These are phyloP conservation scores for Panthera leo DNA, from an alignment of 2,113 vertebrate species.

Conservation along the genomic window DNA sequence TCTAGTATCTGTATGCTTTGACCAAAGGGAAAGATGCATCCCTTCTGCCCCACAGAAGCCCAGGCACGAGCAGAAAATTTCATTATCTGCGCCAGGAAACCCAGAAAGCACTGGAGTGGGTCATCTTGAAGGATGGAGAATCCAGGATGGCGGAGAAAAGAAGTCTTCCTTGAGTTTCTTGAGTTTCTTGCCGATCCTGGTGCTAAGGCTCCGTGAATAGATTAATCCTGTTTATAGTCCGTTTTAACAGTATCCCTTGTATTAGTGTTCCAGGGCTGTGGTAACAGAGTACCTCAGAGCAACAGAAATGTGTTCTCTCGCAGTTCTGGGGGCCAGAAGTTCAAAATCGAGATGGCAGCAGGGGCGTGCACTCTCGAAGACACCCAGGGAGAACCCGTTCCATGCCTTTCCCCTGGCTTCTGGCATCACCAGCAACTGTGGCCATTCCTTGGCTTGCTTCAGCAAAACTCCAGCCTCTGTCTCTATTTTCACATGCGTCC, in stretches of 20 bases:
- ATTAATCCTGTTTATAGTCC: neutral
- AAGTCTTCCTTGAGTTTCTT: neutral
- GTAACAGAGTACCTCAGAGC: neutral
- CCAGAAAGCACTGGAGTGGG: neutral
- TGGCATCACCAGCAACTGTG: rapidly evolving
- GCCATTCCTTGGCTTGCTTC: neutral
- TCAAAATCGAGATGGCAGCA: neutral
- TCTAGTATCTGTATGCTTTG: neutral
- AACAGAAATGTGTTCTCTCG: neutral
- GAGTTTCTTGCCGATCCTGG: no score
- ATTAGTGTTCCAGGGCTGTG: neutral
- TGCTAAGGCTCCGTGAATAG: neutral
- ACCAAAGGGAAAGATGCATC: neutral
- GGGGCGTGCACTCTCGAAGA: neutral
- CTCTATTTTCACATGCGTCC: neutral
- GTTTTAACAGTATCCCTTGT: neutral
- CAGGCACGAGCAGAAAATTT: neutral
- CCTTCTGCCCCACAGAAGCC: neutral
- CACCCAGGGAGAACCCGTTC: neutral
- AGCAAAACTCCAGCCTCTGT: neutral
- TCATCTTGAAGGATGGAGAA: neutral
- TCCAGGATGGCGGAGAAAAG: neutral
- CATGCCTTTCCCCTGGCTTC: neutral
- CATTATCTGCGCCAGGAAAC: neutral
- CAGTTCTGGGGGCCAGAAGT: neutral